These are phyloP conservation scores for Philonicus albiceps DNA, from an alignment of 2,888 invertebrate genomes.

Conservation along the genomic window DNA sequence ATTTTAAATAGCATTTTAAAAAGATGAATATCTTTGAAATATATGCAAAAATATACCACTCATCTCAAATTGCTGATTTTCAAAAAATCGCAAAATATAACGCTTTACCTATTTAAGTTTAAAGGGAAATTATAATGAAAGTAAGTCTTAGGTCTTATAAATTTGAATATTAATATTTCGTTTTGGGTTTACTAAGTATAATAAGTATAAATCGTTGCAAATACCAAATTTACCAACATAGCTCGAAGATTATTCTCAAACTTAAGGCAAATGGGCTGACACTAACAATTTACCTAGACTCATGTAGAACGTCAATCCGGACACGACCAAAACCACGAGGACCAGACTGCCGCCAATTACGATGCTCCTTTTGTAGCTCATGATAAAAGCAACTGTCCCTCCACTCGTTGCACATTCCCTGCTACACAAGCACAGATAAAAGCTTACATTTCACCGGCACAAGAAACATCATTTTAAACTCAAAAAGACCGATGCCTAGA, in stretches of 20 bases:
- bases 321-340: constrained; percentile 56
- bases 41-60: too few relatives aligned
- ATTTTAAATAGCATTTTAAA: too few relatives aligned
- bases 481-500: not conserved
- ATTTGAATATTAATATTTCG: too few relatives aligned
- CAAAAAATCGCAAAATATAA: too few relatives aligned
- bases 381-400: constrained; percentile 18
- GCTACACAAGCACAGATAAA: not conserved
- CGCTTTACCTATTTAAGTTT: too few relatives aligned
- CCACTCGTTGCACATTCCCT: not conserved
- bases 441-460: not conserved
- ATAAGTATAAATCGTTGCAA: too few relatives aligned
- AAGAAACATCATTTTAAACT: not conserved
- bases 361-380: constrained; percentile 55
- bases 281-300: constrained; percentile 58
- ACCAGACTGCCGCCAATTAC: constrained; percentile 59
- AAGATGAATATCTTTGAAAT: too few relatives aligned
- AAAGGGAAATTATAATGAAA: too few relatives aligned
- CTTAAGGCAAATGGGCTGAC: not conserved
- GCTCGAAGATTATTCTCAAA: too few relatives aligned
- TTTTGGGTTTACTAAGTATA: too few relatives aligned
- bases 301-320: constrained; percentile 59
- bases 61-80: too few relatives aligned
- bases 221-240: not conserved
- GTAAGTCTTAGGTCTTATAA: too few relatives aligned